Evolutionary conservation across 1,140 invertebrate genomes (phyloP), one percentile per base, ranked within the genome.

Genomic region (Drosophila obscura): DNA sequence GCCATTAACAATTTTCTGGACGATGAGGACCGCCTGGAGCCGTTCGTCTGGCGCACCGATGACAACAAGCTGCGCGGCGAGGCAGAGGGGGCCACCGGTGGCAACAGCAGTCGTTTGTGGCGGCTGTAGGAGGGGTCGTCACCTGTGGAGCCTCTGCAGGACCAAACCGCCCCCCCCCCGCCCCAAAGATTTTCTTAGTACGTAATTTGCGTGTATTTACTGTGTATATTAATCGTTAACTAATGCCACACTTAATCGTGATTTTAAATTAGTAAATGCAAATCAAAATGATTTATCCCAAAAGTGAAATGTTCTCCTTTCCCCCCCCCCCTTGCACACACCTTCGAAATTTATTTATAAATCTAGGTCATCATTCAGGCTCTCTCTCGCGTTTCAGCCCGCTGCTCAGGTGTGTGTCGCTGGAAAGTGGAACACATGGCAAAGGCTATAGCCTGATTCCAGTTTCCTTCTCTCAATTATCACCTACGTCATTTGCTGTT

Each of bases 11-110:
- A 96, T 90, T 91, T 96, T 43, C 93, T 99, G 35, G 97, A 97
- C 5, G 93, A 95, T 49, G 95, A 96, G 35, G 96, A 98, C 65
- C 94, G 96, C 41, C 90, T 99, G 16, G 97, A 98, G 92, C 96
- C 97, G 1, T 98, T 99, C 92, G 95, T 97, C 8, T 97, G 96
- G 97, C 96, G 96, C 6, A 96, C 96, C 35, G 90, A 91, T 56
- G 90, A 91, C 51, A 91, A 84, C 56, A 91, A 91, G 64, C 60
- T 82, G 66, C 73, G 90, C 2, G 90, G 90, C 39, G 85, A 91
- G 62, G 90, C 90, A 0, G 90, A 91, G 19, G 90, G 89, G 13
- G 89, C 88, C 5, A 79, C 67, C 24, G 87, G 79, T 5, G 50
- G 96, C 95, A 81, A 77, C 19, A 90, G 82, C 69, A 80, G 53